Conservation (phyloP, 2,113 vertebrate species). For the Mystacornis crossleyi region DNA sequence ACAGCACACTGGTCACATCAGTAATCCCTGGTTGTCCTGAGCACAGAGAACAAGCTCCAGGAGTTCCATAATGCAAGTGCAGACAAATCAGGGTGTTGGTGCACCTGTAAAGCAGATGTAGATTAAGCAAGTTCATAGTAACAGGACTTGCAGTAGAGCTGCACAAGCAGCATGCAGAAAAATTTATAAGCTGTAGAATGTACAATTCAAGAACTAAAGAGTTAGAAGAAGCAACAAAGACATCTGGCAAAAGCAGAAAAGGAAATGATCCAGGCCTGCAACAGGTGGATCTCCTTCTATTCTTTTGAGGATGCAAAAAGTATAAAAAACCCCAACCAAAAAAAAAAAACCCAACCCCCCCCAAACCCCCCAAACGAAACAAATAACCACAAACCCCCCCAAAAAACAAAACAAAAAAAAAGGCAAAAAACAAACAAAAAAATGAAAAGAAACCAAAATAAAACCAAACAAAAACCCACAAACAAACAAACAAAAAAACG, state of each 20-base stretch:
- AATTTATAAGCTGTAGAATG: neutral
- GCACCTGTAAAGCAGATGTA: neutral
- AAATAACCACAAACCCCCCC: too few species aligned
- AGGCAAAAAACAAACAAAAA: too few species aligned
- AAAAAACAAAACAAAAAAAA: too few species aligned
- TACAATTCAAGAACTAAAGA: neutral
- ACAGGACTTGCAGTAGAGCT: neutral
- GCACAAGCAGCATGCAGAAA: neutral
- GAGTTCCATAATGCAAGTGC: accelerated
- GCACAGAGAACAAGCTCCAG: neutral
- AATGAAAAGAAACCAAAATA: accelerated
- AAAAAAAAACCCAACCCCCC: neutral
- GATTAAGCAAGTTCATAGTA: neutral
- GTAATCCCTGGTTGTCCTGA: neutral
- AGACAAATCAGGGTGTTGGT: neutral
- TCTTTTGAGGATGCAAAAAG: neutral
- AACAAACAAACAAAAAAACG: neutral
- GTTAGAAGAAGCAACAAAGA: neutral
- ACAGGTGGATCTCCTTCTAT: neutral
- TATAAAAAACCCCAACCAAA: neutral
- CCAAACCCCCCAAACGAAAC: too few species aligned
- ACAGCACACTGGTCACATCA: neutral
- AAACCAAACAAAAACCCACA: neutral
- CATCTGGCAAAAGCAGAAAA: neutral
- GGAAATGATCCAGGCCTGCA: neutral